Evolutionary conservation across 2,113 vertebrate species (phyloP).

Genomic region (Electrona antarctica): DNA sequence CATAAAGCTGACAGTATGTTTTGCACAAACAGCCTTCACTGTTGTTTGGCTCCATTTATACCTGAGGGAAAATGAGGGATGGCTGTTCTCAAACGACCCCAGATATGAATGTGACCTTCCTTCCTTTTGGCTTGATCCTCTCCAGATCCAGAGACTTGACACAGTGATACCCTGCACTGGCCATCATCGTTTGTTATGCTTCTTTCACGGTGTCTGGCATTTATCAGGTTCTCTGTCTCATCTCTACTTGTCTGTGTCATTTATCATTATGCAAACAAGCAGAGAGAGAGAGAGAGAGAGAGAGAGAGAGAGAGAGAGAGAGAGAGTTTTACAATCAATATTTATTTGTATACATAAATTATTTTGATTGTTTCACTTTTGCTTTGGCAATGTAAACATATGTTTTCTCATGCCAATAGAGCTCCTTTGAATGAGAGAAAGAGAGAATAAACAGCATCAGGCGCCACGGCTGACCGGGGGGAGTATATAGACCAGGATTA

Average conservation of each 20-base stretch:
- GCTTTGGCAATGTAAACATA: no score
- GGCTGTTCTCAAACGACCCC: slow-evolving; percentile 31
- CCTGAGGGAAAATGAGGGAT: slow-evolving; percentile 15
- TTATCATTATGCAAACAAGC: slow-evolving; percentile 11
- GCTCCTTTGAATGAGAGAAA: no score
- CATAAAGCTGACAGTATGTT: not conserved
- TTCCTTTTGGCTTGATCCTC: slow-evolving; percentile 32
- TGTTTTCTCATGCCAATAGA: no score
- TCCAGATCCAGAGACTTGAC: slow-evolving; percentile 42
- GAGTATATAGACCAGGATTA: no score
- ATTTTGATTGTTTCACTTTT: no score
- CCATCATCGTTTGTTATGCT: slow-evolving; percentile 38
- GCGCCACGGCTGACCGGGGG: no score
- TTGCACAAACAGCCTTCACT: not conserved
- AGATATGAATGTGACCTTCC: slow-evolving; percentile 30
- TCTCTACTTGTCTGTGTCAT: slow-evolving; percentile 17
- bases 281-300: not conserved
- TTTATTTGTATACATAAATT: no score
- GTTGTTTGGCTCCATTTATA: slow-evolving; percentile 14
- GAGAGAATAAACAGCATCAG: no score
- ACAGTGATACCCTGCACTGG: slow-evolving; percentile 26
- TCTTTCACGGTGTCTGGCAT: slow-evolving; percentile 29
- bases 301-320: no score
- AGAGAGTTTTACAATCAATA: no score
- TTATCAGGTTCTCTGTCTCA: slow-evolving; percentile 25